Evolutionary conservation across 1,140 invertebrate genomes (phyloP), one percentile per base, ranked within the genome.

Genomic region (Sminthurides bifidus): DNA sequence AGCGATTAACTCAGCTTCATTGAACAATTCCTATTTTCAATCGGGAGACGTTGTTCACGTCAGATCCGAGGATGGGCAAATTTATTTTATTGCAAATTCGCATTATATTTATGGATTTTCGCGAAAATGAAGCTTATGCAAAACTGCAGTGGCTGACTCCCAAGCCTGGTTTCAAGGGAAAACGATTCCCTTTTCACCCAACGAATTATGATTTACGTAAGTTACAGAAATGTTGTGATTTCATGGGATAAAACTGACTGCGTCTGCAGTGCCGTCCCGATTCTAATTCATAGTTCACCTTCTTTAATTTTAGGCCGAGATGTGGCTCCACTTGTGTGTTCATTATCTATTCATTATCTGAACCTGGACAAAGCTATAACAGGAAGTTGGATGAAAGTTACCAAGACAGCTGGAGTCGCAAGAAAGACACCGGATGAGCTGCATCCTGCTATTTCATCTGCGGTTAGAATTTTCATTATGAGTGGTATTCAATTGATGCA

Each of bases 361-460:
- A 62, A 37, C 31, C 30, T 14, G 60, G 60, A 10, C 60, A 62
- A 35, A 58, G 52, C 29, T 58, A 41, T 23, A 62, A 59, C 31
- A 24, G 60, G 3, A 62, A 62, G 35, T 30, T 62, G 4, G 41
- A 58, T 48, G 60, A 48, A 10, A 46, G 54, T 52, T 10, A 58
- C 52, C 0, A 35, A 56, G 19, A 62, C 59, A 40, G 29, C 57
- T 3, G 17, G 49, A 10, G 31, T 52, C 12, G 56, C 60, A 1
- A 30, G 31, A 37, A 45, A 41, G 33, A 33, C 40, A 3, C 60
- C 60, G 14, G 15, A 5, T 19, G 48, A 52, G 5, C 24, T 54
- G 5, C 31, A 56, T 19, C 14, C 19, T 8, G 31, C 43, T 0
- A 57, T 61, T 35, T 8, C 17, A 26, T 17, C 24, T n/a, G 51